Evolutionary conservation across 2,888 invertebrate genomes (phyloP).

Genomic region (Synanthedon vespiformis): DNA sequence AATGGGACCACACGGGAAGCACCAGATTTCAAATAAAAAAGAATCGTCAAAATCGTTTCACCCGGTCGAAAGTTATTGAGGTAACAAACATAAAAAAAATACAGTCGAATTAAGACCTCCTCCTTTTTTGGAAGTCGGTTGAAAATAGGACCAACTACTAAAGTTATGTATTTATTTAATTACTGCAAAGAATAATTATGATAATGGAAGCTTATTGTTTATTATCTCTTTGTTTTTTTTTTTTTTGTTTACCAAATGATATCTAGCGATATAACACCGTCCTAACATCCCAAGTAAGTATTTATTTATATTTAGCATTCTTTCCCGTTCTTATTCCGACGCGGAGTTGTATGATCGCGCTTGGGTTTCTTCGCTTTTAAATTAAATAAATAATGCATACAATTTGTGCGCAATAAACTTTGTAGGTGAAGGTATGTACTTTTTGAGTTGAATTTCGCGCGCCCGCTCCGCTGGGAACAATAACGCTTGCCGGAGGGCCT

Average conservation of each 20-base stretch:
- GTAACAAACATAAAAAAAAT: no score
- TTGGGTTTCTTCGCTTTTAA: constrained; percentile 66
- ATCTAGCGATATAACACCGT: neutral
- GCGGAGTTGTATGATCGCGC: constrained; percentile 44
- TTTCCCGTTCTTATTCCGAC: constrained; percentile 36
- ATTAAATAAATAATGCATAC: constrained; percentile 69
- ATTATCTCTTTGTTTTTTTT: no score
- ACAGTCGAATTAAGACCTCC: no score
- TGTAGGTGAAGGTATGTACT: constrained; percentile 40
- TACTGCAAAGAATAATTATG: no score
- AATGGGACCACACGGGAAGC: no score
- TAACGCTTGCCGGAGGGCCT: constrained; percentile 40
- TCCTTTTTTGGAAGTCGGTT: no score
- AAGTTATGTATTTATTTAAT: no score
- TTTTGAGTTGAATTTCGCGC: constrained; percentile 51
- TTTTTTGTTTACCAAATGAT: neutral
- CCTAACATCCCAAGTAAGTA: neutral
- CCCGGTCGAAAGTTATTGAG: no score
- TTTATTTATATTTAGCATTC: constrained; percentile 25
- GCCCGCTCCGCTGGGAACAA: constrained; percentile 53
- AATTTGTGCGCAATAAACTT: constrained; percentile 67
- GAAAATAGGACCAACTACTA: no score
- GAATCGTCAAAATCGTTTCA: no score
- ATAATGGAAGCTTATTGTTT: no score
- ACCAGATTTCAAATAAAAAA: no score